Percentiles rank a stretch among this genome's conserved stretches.
phyloP scores from a whole-genome alignment of 2,113 vertebrate species.

The Ifrita kowaldi region DNA sequence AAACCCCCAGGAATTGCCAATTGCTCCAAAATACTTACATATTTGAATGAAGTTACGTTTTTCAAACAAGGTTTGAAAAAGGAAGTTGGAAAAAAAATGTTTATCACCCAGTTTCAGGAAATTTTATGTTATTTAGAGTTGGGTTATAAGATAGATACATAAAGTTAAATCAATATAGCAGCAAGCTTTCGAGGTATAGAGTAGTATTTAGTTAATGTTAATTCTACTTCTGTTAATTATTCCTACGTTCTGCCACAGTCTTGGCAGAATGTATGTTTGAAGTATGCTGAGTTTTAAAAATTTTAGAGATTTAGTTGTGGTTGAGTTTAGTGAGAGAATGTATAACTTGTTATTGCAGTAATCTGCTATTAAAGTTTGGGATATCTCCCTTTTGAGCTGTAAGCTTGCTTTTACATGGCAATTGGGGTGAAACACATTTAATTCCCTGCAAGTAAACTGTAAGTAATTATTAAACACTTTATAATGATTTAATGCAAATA shows the following conservation, averaged over 20 bases:
- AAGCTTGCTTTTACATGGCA: not conserved
- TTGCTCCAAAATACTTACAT: not conserved
- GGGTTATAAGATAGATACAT: not conserved
- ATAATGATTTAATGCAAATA: not conserved
- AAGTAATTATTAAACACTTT: constrained; percentile 13
- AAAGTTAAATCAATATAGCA: not conserved
- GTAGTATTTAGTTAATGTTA: not conserved
- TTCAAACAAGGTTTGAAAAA: not conserved
- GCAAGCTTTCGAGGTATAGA: not conserved
- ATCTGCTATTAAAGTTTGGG: not conserved
- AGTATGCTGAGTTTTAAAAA: not conserved
- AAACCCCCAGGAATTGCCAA: not conserved
- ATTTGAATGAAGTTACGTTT: not conserved
- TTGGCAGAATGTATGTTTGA: not conserved
- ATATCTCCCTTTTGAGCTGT: not conserved
- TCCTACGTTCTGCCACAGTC: not conserved
- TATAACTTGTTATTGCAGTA: not conserved
- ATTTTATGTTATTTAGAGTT: not conserved
- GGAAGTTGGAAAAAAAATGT: not conserved
- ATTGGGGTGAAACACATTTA: not conserved
- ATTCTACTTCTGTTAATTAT: not conserved
- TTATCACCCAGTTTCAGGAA: not conserved
- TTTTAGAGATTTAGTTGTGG: not conserved
- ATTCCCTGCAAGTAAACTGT: not conserved
- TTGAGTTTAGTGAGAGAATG: not conserved